A percentile compares a stretch with the other conserved stretches of the same genome.
Conservation (phyloP, 2,113 vertebrate species). For the Donacobius atricapilla region DNA sequence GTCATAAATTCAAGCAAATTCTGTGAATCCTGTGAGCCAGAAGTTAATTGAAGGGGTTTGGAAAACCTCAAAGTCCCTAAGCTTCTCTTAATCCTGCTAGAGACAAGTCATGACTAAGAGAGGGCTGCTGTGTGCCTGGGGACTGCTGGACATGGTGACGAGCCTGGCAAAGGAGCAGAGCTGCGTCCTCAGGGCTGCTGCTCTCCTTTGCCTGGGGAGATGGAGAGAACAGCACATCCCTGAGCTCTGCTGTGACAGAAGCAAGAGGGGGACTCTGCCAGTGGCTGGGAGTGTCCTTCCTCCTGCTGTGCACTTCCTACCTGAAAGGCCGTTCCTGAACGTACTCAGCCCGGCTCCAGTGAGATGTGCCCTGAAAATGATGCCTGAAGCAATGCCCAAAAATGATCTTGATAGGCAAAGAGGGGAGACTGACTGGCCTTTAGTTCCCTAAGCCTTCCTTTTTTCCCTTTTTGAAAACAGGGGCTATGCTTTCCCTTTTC, state of each 20-base stretch:
- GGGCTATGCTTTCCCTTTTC: background rate
- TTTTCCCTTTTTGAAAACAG: background rate
- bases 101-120: background rate
- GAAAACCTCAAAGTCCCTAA: conserved; percentile 36
- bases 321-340: background rate
- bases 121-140: background rate
- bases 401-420: background rate
- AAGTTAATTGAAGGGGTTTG: conserved; percentile 54
- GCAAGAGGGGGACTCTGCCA: background rate
- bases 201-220: background rate
- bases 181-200: background rate
- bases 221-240: background rate
- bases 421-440: background rate
- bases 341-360: background rate
- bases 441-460: background rate
- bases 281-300: background rate
- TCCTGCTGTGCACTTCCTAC: background rate
- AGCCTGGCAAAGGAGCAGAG: background rate
- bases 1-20: conserved; percentile 55
- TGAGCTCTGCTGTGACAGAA: background rate
- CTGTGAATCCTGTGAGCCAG: background rate
- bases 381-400: background rate
- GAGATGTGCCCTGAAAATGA: background rate
- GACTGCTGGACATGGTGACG: background rate
- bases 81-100: background rate